Percentiles rank a stretch among this genome's conserved stretches.
These are phyloP conservation scores for Myiozetetes cayanensis DNA, from an alignment of 2,113 vertebrate species.

Conservation along the genomic window DNA sequence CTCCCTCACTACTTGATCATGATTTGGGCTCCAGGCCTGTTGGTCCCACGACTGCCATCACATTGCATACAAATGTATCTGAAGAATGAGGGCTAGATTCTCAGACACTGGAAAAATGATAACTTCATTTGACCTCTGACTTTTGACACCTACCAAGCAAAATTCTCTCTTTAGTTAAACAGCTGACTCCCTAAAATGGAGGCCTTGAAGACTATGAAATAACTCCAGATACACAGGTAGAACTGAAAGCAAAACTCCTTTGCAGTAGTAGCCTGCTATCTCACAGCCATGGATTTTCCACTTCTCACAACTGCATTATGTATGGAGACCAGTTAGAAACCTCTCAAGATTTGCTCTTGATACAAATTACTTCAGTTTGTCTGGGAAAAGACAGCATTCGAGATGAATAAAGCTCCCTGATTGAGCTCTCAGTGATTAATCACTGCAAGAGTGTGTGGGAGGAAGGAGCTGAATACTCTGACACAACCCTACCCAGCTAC, in stretches of 20 bases:
- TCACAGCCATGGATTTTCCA: background rate
- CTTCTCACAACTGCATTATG: background rate
- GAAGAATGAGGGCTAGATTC: background rate
- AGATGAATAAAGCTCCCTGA: background rate
- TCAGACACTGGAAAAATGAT: slow-evolving; percentile 3
- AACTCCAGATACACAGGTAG: background rate
- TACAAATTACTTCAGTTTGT: background rate
- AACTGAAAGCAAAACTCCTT: background rate
- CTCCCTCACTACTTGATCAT: background rate
- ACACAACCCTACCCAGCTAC: background rate
- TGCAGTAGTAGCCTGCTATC: background rate
- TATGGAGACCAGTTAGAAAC: background rate
- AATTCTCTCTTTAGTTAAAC: background rate
- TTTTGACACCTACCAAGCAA: slow-evolving; percentile 3
- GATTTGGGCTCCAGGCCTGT: background rate
- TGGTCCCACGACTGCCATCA: background rate
- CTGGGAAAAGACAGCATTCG: background rate
- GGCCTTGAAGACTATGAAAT: background rate
- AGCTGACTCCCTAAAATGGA: background rate
- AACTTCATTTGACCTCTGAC: background rate
- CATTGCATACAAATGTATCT: background rate
- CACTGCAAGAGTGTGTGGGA: background rate
- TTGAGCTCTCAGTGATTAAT: background rate
- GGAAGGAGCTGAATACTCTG: background rate
- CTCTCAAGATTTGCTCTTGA: background rate